Evolutionary conservation across 1,140 invertebrate species (phyloP), one percentile per base, ranked within the genome.

Genomic region (Rhopalosiphum padi): DNA sequence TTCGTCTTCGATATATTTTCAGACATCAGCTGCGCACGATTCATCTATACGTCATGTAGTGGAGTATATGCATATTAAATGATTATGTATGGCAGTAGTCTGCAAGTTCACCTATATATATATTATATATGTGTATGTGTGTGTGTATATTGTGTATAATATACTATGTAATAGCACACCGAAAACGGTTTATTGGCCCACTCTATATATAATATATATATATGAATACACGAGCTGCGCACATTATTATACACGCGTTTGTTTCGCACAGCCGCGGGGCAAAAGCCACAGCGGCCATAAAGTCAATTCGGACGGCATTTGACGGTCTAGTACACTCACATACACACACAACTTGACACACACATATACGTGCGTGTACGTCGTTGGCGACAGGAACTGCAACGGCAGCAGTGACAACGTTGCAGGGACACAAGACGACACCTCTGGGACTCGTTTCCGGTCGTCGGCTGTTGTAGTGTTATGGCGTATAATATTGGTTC

Each of bases 371-470:
- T 6, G 15, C 48, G 48, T 82, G 11, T 82, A 37, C 25, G 4
- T 5, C 25, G 43, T 77, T n/a, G 60, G 41, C 43, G 41, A 86
- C 83, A 41, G 41, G 41, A 46, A 86, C 22, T 86, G 85, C 41
- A n/a, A 86, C 41, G 85, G 43, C 25, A 86, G 85, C 83, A 86
- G 41, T 30, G 85, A 46, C 83, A 86, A 43, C 85, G 41, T 43
- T 25, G 25, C 43, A 11, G 25, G 15, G 25, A 11, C 25, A 25
- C 23, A 48, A 25, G 85, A 86, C 41, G 43, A 86, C 25, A 46
- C 85, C 85, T 46, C 30, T 30, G 85, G 85, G 85, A 86, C 85
- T 86, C 85, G 41, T 86, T 46, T 46, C 43, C 85, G 41, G 25
- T 43, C 37, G 60, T n/a, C 60, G 60, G 30, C 30, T n/a, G 30